A percentile compares a stretch with the other conserved stretches of the same genome.
Conservation (phyloP, 2,113 vertebrate species). For the Halichoeres trimaculatus region DNA sequence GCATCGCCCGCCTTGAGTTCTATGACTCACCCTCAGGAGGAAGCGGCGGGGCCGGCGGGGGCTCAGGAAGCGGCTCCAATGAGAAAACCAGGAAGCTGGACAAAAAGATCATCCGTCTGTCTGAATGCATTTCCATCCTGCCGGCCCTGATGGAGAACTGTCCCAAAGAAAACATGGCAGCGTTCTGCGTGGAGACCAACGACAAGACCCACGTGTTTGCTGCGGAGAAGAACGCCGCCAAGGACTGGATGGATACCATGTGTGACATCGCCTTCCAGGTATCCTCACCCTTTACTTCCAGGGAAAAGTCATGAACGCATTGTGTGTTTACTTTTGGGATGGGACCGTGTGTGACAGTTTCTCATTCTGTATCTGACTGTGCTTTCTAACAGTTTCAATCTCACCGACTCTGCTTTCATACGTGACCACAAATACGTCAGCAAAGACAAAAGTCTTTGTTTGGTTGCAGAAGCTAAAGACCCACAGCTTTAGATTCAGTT, state of each 20-base stretch:
- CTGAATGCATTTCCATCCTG: constrained; percentile 93
- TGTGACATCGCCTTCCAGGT: constrained; percentile 96
- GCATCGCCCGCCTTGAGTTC: constrained; percentile 95
- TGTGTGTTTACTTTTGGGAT: background rate
- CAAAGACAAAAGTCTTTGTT: background rate
- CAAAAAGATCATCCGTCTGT: constrained; percentile 93
- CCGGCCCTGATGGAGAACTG: constrained; percentile 85
- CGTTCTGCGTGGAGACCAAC: constrained; percentile 94
- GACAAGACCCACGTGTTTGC: constrained; percentile 91
- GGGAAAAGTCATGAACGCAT: no score
- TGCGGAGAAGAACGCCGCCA: constrained; percentile 82
- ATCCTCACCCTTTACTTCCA: constrained; percentile 49
- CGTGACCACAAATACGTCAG: background rate
- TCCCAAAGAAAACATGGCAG: constrained; percentile 88
- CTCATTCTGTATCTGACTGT: no score
- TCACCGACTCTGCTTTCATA: background rate
- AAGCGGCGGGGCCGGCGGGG: constrained; percentile 74
- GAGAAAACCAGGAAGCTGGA: constrained; percentile 90
- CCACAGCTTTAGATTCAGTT: constrained; percentile 10
- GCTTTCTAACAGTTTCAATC: background rate
- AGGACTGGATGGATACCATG: constrained; percentile 92
- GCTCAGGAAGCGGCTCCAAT: constrained; percentile 78
- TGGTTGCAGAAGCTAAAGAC: background rate
- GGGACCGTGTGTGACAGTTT: no score
- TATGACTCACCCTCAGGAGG: constrained; percentile 83